Percentiles rank a stretch among this genome's conserved stretches.
Evolutionary conservation across 2,113 vertebrate species (phyloP).

Genomic region (Erythrocercus mccallii): DNA sequence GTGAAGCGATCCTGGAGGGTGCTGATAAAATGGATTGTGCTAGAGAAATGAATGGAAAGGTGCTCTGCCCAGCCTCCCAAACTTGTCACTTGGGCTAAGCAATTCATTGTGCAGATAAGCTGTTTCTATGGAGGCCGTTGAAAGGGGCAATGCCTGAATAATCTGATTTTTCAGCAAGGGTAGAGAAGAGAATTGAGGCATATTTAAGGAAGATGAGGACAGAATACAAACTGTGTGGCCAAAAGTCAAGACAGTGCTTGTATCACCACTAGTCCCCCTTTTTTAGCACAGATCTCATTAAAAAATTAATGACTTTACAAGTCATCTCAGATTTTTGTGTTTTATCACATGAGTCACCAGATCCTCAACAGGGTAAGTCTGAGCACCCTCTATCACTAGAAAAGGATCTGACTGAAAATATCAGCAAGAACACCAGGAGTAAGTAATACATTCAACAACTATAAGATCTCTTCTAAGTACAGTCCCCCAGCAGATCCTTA

Average conservation of each 20-base stretch:
- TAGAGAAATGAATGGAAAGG: not conserved
- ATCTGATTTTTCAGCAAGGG: not conserved
- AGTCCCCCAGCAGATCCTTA: not conserved
- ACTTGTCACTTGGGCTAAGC: not conserved
- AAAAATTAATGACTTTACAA: not conserved
- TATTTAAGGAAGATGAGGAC: not conserved
- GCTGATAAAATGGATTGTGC: conserved; percentile 33
- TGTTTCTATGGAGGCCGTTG: not conserved
- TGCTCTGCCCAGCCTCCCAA: not conserved
- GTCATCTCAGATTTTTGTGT: not conserved
- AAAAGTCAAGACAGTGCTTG: not conserved
- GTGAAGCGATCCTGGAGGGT: not conserved
- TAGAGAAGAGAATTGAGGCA: not conserved
- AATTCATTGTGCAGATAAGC: conserved; percentile 23
- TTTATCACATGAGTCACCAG: not conserved
- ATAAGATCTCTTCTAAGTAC: not conserved
- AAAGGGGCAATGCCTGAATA: not conserved
- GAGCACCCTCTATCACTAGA: not conserved
- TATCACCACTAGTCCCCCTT: not conserved
- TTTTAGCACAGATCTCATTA: not conserved
- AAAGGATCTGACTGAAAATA: not conserved
- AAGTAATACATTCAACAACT: not conserved
- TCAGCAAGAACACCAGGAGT: not conserved
- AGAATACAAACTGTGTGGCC: not conserved
- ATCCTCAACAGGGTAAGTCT: not conserved